phyloP scores from a whole-genome alignment of 2,113 vertebrate species.

The Irena cyanogastra region DNA sequence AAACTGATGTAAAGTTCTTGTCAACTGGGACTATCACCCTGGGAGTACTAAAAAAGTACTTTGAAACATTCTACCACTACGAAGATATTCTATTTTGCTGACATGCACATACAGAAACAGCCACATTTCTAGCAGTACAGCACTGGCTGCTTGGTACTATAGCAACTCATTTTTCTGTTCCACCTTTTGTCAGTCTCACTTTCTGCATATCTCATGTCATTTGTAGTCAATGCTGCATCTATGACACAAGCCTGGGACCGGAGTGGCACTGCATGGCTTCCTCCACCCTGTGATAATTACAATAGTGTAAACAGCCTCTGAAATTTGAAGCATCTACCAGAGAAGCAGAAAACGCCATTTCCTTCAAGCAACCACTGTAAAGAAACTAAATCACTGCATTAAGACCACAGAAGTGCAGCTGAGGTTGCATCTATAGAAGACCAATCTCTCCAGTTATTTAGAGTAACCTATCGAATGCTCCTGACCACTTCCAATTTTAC shows the following conservation, averaged over 20 bases:
- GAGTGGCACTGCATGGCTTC: background rate
- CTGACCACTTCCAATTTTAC: slow-evolving; percentile 1
- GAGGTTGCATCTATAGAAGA: slow-evolving; percentile 18
- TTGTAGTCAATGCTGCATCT: background rate
- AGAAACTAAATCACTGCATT: background rate
- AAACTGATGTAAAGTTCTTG: background rate
- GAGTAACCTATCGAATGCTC: background rate
- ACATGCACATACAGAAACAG: background rate
- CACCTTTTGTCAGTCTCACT: background rate
- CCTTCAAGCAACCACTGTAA: slow-evolving; percentile 16
- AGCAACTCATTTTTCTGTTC: background rate
- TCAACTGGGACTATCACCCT: background rate
- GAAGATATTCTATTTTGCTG: background rate
- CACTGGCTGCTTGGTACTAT: background rate
- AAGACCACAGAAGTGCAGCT: slow-evolving; percentile 46
- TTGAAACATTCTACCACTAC: background rate
- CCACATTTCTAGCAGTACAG: background rate
- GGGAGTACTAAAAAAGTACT: background rate
- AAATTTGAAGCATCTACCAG: slow-evolving; percentile 30
- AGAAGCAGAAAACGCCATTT: slow-evolving; percentile 35
- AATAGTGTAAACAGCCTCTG: background rate
- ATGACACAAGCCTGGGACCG: fast-evolving
- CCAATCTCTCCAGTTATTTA: slow-evolving; percentile 42
- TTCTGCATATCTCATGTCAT: background rate
- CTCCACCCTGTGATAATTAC: background rate